A percentile compares a stretch with the other conserved stretches of the same genome.
Evolutionary conservation across 2,113 vertebrate species (phyloP).

Genomic region (Himantopus leucocephalus): DNA sequence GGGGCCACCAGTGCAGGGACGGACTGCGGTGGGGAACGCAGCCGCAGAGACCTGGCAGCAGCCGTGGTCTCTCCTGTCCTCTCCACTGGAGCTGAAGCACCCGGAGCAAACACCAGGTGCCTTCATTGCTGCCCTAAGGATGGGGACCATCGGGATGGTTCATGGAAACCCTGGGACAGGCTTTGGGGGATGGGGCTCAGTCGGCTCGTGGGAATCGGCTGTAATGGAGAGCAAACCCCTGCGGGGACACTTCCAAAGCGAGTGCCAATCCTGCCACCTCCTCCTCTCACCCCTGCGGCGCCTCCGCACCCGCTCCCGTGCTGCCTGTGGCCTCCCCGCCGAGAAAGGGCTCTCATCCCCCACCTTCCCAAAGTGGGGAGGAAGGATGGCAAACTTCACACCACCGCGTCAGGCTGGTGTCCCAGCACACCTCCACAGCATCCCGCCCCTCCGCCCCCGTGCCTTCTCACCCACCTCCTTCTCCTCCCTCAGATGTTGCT

Average conservation of each 20-base stretch:
- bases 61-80: accelerated
- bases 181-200: neutral
- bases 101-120: accelerated
- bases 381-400: constrained; percentile 62
- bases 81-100: neutral
- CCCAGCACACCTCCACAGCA: constrained; percentile 26
- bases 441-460: neutral
- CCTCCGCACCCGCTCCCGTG: neutral
- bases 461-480: constrained; percentile 37
- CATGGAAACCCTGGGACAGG: neutral
- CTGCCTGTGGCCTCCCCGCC: neutral
- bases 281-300: neutral
- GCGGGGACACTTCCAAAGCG: constrained; percentile 13
- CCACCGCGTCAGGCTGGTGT: constrained; percentile 8
- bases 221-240: neutral
- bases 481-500: constrained; percentile 40
- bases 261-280: constrained; percentile 46
- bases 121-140: too few species aligned
- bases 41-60: neutral
- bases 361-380: neutral
- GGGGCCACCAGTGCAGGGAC: accelerated
- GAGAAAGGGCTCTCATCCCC: neutral
- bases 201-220: constrained; percentile 7
- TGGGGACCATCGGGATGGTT: neutral
- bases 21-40: accelerated